A percentile compares a stretch with the other conserved stretches of the same genome.
These are phyloP conservation scores for Drosophila subobscura DNA, from an alignment of 1,140 invertebrate species.

Conservation along the genomic window DNA sequence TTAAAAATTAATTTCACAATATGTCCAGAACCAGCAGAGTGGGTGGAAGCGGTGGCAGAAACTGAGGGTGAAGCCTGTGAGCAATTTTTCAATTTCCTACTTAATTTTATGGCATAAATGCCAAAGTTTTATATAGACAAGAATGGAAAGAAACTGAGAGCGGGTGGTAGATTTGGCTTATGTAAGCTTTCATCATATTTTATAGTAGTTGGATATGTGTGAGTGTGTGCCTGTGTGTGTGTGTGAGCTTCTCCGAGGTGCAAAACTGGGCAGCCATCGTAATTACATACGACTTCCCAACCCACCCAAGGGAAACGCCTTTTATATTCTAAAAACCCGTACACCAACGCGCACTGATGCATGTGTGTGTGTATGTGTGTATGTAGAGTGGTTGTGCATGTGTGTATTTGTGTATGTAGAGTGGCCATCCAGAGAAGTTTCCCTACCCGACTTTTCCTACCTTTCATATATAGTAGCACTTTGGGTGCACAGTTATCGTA, in stretches of 20 bases:
- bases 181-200: conserved; percentile 71
- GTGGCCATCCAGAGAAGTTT: neutral
- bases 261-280: conserved; percentile 50
- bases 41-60: neutral
- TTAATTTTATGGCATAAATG: conserved; percentile 81
- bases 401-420: neutral
- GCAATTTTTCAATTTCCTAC: conserved; percentile 81
- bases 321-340: conserved; percentile 68
- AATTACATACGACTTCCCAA: conserved; percentile 63
- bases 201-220: conserved; percentile 41
- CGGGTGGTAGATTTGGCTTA: conserved; percentile 36
- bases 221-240: conserved; percentile 3
- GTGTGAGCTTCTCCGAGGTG: conserved; percentile 45
- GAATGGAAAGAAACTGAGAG: neutral
- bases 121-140: conserved; percentile 66
- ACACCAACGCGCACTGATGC: conserved; percentile 44
- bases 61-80: conserved; percentile 29
- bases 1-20: conserved; percentile 83
- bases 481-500: conserved; percentile 76
- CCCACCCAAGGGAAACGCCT: conserved; percentile 31
- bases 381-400: conserved; percentile 19
- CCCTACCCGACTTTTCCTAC: conserved; percentile 44
- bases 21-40: conserved; percentile 33
- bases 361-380: conserved; percentile 14
- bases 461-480: conserved; percentile 79